Evolutionary conservation across 2,888 invertebrate species (phyloP).

Genomic region (Galeruca laticollis): DNA sequence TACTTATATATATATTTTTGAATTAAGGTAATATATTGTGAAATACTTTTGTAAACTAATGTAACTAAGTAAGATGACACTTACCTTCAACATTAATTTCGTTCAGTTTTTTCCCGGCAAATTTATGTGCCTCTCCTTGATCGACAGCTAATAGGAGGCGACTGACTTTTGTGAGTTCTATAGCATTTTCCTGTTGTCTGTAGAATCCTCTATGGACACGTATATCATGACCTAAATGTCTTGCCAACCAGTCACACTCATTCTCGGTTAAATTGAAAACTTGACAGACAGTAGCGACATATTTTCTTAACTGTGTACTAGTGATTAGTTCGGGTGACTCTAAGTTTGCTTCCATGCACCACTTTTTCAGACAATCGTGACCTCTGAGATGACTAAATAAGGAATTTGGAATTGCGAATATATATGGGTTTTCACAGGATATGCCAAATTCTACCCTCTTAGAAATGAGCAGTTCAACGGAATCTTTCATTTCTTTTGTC

Average conservation of each 20-base stretch:
- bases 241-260: slow-evolving; percentile 49
- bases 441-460: slow-evolving; percentile 6
- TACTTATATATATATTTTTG: too few species aligned
- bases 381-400: slow-evolving; percentile 21
- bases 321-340: slow-evolving; percentile 36
- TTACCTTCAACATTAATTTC: too few species aligned
- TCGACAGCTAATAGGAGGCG: slow-evolving; percentile 48
- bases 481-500: slow-evolving; percentile 23
- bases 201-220: slow-evolving; percentile 51
- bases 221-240: slow-evolving; percentile 50
- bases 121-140: slow-evolving; percentile 42
- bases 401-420: slow-evolving; percentile 22
- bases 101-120: too few species aligned
- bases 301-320: slow-evolving; percentile 44
- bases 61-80: too few species aligned
- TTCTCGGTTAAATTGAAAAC: slow-evolving; percentile 49
- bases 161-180: slow-evolving; percentile 51
- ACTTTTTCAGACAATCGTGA: slow-evolving; percentile 37
- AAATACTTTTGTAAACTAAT: too few species aligned
- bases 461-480: slow-evolving; percentile 19
- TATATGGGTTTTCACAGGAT: slow-evolving; percentile 7
- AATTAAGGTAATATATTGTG: too few species aligned
- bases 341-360: slow-evolving; percentile 23
- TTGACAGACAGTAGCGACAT: too few species aligned
- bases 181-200: slow-evolving; percentile 48